Base-by-base conservation (phyloP, 2,113 vertebrate species). In the Cromileptes altivelis region DNA sequence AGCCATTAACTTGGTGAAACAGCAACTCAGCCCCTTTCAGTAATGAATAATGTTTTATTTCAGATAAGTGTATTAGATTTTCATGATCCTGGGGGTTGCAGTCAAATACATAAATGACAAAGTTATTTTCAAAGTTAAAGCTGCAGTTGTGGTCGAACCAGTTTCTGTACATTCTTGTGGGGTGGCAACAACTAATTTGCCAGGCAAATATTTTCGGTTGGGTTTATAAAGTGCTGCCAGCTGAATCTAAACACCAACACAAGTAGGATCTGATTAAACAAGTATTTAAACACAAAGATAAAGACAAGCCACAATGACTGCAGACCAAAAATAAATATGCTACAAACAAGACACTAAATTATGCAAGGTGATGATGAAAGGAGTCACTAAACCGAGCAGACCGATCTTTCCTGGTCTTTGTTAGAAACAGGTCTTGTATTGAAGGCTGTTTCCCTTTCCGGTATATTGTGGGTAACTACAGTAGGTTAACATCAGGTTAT, bases 101-200 rank as follows among this genome's bases (percentile, higher is more conserved):
- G 56, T 13, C 5, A 1, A 58, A 5, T 17, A 68, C 17, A 12
- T 21, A 21, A 12, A 49, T 25, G 9, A 21, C 50, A 40, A 13
- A 14, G 3, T 52, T 19, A 58, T 71, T 55, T 47, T 57, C 14
- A 55, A 50, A 27, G 1, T 2, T 30, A 25, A 64, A 57, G 63
- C 18, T 62, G 57, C 74, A 57, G 15, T 4, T 42, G 78, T 10
- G 14, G 71, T 82, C 67, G 21, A 73, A 68, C 70, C 60, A 71
- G 84, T 71, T 89, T 45, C 53, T 81, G 47, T 62, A 58, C 74
- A 81, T 84, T 86, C 27, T 62, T 74, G 13, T n/a, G 17, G 2
- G 47, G 15, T 50, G 9, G 1, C 3, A 10, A 49, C 21, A 15
- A 23, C 5, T 79, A 30, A 40, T 89, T 89, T 86, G 58, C 0